phyloP scores from a whole-genome alignment of 2,888 invertebrate species.

The Adelognathus sp. region DNA sequence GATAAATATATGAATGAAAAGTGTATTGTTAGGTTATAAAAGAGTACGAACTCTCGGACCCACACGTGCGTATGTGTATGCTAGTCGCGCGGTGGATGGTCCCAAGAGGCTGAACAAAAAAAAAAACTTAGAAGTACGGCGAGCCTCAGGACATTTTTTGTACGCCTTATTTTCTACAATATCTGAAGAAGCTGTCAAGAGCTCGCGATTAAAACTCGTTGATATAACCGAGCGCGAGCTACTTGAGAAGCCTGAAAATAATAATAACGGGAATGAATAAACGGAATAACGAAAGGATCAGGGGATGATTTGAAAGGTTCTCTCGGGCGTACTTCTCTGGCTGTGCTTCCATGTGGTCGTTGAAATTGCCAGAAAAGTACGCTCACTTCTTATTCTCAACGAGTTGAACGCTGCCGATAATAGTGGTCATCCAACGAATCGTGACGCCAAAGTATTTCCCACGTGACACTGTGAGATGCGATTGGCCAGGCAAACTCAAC shows the following conservation, averaged over 20 bases:
- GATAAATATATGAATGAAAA: conserved; percentile 21
- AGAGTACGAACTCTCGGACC: conserved; percentile 1
- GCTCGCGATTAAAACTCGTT: conserved; percentile 54
- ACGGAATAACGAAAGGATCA: conserved; percentile 1
- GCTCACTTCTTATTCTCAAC: neutral
- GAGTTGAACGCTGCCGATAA: neutral
- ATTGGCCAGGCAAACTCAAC: conserved; percentile 10
- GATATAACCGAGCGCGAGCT: conserved; percentile 45
- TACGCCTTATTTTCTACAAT: conserved; percentile 69
- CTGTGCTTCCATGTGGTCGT: neutral
- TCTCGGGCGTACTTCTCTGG: conserved; percentile 4
- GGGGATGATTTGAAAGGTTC: neutral
- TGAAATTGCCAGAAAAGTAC: neutral
- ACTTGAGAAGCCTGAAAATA: conserved; percentile 21
- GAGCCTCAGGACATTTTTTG: conserved; percentile 63
- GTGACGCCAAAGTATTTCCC: neutral
- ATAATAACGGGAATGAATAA: conserved; percentile 27
- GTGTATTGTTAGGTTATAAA: conserved; percentile 27
- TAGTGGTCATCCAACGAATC: neutral
- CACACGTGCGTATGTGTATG: conserved; percentile 2
- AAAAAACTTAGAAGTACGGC: conserved; percentile 50
- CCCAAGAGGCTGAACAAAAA: conserved; percentile 22
- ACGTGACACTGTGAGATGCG: conserved; percentile 21
- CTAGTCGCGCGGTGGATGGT: conserved; percentile 24
- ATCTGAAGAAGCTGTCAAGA: conserved; percentile 59